phyloP scores from a whole-genome alignment of 2,888 invertebrate species.

The Lordiphosa fenestrarum region DNA sequence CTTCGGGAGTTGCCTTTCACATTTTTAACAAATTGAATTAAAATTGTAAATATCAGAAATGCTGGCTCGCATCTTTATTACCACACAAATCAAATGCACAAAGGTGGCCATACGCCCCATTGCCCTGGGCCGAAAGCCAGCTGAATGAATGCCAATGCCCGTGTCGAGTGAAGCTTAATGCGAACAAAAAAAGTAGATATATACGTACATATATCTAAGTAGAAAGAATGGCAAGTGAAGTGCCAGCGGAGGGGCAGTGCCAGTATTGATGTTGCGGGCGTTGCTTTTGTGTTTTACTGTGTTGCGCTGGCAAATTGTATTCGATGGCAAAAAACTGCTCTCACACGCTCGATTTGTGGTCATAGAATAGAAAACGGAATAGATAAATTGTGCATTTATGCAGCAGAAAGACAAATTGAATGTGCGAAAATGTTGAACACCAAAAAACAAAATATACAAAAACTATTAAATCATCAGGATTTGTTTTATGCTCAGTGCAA shows the following conservation, averaged over 20 bases:
- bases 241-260: slow-evolving; percentile 32
- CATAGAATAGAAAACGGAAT: slow-evolving; percentile 18
- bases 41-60: slow-evolving; percentile 68
- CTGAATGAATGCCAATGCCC: slow-evolving; percentile 10
- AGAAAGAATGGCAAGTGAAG: slow-evolving; percentile 33
- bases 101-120: slow-evolving; percentile 50
- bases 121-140: slow-evolving; percentile 19
- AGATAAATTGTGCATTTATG: slow-evolving; percentile 21
- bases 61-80: slow-evolving; percentile 55
- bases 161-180: slow-evolving; percentile 28
- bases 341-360: slow-evolving; percentile 31
- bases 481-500: too few relatives aligned
- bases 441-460: neutral
- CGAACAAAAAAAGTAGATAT: slow-evolving; percentile 11
- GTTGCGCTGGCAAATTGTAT: slow-evolving; percentile 31
- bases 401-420: neutral
- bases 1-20: neutral
- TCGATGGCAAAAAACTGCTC: slow-evolving; percentile 27
- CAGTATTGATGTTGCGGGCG: slow-evolving; percentile 37
- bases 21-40: slow-evolving; percentile 65
- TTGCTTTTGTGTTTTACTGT: slow-evolving; percentile 19
- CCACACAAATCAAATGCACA: slow-evolving; percentile 65
- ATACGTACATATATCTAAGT: slow-evolving; percentile 4
- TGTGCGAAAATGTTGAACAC: too few relatives aligned
- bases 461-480: too few relatives aligned